Evolutionary conservation across 1,140 invertebrate genomes (phyloP).

Genomic region (Dolichoris vasculosae): DNA sequence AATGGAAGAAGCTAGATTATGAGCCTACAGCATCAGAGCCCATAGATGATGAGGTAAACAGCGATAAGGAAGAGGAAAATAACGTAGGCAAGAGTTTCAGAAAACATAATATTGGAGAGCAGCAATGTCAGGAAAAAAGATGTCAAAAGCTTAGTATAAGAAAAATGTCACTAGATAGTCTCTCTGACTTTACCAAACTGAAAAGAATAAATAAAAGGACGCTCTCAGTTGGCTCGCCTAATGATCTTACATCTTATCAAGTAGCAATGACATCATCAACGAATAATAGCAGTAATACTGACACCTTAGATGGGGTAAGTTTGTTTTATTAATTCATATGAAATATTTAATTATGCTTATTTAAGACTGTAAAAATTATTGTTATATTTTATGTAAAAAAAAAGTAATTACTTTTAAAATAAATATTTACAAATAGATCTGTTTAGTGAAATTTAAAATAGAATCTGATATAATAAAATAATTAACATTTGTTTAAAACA

Average conservation of each 20-base stretch:
- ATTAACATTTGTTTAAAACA: too few species aligned
- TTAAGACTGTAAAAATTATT: background rate
- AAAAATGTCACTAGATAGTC: conserved; percentile 68
- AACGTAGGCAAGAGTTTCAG: background rate
- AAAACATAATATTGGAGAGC: background rate
- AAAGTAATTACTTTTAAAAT: too few species aligned
- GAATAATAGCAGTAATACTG: background rate
- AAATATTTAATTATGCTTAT: background rate
- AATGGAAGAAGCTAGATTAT: conserved; percentile 69
- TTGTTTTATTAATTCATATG: background rate
- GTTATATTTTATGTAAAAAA: too few species aligned
- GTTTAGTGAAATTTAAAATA: too few species aligned
- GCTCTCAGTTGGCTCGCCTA: conserved; percentile 63
- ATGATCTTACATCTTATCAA: conserved; percentile 45
- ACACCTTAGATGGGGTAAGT: background rate
- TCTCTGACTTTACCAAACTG: conserved; percentile 64
- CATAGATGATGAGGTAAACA: conserved; percentile 58
- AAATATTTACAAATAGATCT: too few species aligned
- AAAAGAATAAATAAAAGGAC: conserved; percentile 69
- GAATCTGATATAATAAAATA: too few species aligned
- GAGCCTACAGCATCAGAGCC: conserved; percentile 64
- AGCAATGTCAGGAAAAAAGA: conserved; percentile 60
- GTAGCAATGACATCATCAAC: background rate
- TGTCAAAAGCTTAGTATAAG: conserved; percentile 74
- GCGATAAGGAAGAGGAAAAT: conserved; percentile 37